A percentile compares a stretch with the other conserved stretches of the same genome.
Evolutionary conservation across 2,113 vertebrate species (phyloP).

Genomic region (Pelvicachromis taeniatus): DNA sequence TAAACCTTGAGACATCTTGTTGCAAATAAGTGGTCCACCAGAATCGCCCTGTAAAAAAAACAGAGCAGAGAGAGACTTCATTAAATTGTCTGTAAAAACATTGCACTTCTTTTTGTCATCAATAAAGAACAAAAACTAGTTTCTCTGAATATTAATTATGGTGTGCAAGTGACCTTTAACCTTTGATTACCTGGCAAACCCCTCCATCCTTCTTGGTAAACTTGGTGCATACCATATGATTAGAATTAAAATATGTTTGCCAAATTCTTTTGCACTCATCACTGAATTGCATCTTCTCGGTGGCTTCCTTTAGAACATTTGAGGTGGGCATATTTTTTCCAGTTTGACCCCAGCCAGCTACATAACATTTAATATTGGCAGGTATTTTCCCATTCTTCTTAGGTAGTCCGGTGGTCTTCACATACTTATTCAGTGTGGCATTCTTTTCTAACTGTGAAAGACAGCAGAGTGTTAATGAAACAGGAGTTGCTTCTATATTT

Average conservation of each 20-base stretch:
- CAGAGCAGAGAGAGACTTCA: neutral
- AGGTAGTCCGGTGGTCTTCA: constrained; percentile 18
- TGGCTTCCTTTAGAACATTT: constrained; percentile 42
- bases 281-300: neutral
- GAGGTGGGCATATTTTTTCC: accelerated
- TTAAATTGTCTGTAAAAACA: neutral
- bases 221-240: constrained; percentile 58
- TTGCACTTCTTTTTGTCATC: neutral
- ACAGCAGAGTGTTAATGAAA: neutral
- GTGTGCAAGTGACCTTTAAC: neutral
- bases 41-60: constrained; percentile 56
- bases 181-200: constrained; percentile 55
- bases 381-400: constrained; percentile 8
- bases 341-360: constrained; percentile 63
- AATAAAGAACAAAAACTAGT: neutral
- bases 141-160: neutral
- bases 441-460: constrained; percentile 40
- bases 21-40: constrained; percentile 62
- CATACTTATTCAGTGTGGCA: constrained; percentile 33
- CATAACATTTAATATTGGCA: constrained; percentile 5
- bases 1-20: constrained; percentile 19
- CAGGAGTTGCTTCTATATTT: neutral
- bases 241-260: neutral
- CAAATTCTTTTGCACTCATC: constrained; percentile 23
- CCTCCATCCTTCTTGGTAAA: constrained; percentile 28